phyloP scores from a whole-genome alignment of 1,140 invertebrate species.

The Orchestia grillus region DNA sequence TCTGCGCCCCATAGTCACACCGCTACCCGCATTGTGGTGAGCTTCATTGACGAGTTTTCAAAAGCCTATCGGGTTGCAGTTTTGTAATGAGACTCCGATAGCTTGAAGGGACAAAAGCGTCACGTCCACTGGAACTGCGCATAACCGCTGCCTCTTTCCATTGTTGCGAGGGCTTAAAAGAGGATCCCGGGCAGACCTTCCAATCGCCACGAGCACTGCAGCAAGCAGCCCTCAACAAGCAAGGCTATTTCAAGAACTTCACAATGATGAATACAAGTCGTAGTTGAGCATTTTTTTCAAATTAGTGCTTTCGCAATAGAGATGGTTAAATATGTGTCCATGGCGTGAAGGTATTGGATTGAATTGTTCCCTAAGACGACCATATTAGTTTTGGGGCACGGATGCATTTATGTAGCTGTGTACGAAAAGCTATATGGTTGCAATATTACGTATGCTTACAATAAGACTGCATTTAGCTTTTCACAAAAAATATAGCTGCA shows the following conservation, averaged over 20 bases:
- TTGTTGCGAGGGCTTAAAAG: neutral
- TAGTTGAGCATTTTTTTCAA: neutral
- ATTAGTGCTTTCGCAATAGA: too few species aligned
- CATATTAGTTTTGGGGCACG: too few species aligned
- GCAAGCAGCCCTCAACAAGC: neutral
- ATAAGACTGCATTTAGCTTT: too few species aligned
- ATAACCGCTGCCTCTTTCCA: constrained; percentile 30
- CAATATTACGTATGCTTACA: too few species aligned
- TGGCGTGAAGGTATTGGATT: too few species aligned
- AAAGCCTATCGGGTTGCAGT: constrained; percentile 49
- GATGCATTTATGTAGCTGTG: too few species aligned
- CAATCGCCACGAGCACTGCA: neutral
- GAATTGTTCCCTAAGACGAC: too few species aligned
- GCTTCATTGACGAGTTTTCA: neutral
- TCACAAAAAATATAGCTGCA: too few species aligned
- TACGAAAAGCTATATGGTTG: too few species aligned
- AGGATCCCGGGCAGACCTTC: neutral
- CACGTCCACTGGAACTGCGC: constrained; percentile 2
- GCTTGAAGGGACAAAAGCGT: neutral
- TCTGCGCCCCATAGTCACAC: neutral
- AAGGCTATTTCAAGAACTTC: neutral
- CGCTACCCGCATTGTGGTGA: neutral
- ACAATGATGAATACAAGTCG: too few species aligned
- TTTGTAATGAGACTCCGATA: constrained; percentile 43
- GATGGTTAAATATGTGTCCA: too few species aligned